phyloP scores from a whole-genome alignment of 1,140 invertebrate genomes.

The Zaprionus inermis region DNA sequence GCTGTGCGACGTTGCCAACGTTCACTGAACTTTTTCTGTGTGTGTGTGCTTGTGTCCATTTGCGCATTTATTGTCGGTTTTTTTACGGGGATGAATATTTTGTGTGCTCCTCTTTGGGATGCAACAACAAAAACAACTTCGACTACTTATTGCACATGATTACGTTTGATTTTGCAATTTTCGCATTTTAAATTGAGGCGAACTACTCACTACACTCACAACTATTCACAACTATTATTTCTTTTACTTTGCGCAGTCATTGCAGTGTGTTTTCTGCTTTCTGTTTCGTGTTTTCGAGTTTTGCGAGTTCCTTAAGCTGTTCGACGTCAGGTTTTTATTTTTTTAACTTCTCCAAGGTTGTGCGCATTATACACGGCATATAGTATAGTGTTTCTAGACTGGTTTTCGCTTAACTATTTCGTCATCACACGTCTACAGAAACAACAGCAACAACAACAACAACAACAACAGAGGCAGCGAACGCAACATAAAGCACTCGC shows the following conservation, averaged over 20 bases:
- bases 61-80: slow-evolving; percentile 17
- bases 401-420: slow-evolving; percentile 78
- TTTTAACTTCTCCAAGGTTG: slow-evolving; percentile 75
- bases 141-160: slow-evolving; percentile 55
- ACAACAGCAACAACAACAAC: slow-evolving; percentile 41
- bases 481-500: slow-evolving; percentile 42
- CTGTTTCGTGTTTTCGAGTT: slow-evolving; percentile 41
- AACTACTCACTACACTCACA: slow-evolving; percentile 12
- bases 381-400: slow-evolving; percentile 72
- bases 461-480: slow-evolving; percentile 30
- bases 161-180: slow-evolving; percentile 53
- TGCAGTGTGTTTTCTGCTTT: slow-evolving; percentile 35
- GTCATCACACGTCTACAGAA: slow-evolving; percentile 59
- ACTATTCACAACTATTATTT: slow-evolving; percentile 14
- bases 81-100: slow-evolving; percentile 46
- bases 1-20: slow-evolving; percentile 1
- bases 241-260: slow-evolving; percentile 26
- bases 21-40: neutral
- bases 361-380: slow-evolving; percentile 34
- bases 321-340: slow-evolving; percentile 3
- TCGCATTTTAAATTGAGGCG: slow-evolving; percentile 35
- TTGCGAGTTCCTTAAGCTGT: slow-evolving; percentile 64
- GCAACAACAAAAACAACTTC: slow-evolving; percentile 43
- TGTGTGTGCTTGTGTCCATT: neutral
- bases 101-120: slow-evolving; percentile 51